Evolutionary conservation across 2,113 vertebrate species (phyloP).

Genomic region (Podarcis raffonei): DNA sequence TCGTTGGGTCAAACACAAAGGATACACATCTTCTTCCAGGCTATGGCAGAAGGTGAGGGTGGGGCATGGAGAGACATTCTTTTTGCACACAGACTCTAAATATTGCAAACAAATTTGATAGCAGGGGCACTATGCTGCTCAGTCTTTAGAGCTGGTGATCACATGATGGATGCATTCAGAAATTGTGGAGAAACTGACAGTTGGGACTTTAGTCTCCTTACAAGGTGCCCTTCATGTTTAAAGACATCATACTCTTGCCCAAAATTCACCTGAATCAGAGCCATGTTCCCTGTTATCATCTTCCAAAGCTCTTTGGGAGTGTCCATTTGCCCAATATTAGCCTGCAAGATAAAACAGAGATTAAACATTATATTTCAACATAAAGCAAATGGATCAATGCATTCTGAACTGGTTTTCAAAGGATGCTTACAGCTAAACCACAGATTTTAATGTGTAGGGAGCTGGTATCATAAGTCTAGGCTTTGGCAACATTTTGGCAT

Average conservation of each 20-base stretch:
- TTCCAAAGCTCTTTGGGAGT: constrained; percentile 95
- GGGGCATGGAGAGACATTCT: no score
- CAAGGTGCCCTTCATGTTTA: background rate
- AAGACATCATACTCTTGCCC: fast-evolving
- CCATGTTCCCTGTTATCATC: constrained; percentile 97
- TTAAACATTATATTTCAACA: background rate
- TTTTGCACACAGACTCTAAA: no score
- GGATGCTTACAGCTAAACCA: background rate
- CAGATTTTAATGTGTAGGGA: background rate
- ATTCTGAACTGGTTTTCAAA: background rate
- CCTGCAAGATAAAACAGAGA: constrained; percentile 73
- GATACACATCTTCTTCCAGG: background rate
- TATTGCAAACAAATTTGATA: no score
- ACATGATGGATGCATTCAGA: background rate
- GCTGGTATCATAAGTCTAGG: fast-evolving
- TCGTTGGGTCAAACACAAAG: background rate
- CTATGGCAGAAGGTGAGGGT: no score
- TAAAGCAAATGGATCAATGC: background rate
- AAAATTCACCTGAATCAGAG: constrained; percentile 90
- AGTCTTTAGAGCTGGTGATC: background rate
- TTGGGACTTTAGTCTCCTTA: background rate
- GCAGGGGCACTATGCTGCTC: background rate
- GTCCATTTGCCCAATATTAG: constrained; percentile 98
- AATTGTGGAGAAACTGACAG: background rate
- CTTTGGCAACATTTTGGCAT: background rate